These are phyloP conservation scores for Smittia aterrima DNA, from an alignment of 2,888 invertebrate species.

Conservation along the genomic window DNA sequence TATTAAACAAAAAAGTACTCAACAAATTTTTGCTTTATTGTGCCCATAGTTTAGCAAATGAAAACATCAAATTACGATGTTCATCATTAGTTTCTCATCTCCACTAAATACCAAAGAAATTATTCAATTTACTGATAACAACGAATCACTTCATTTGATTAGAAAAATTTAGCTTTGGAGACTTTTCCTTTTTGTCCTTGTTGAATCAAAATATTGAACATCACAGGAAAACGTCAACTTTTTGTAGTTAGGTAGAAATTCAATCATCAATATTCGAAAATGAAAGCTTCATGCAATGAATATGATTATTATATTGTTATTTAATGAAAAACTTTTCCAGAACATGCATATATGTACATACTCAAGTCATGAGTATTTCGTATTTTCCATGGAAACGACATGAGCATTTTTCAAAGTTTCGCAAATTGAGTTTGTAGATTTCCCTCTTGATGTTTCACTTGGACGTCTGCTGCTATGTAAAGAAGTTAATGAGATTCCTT, in stretches of 20 bases:
- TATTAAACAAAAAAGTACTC: no score
- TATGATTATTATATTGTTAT: conserved; percentile 30
- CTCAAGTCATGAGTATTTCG: neutral
- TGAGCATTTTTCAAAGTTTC: neutral
- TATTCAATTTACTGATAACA: no score
- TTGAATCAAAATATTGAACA: no score
- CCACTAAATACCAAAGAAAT: no score
- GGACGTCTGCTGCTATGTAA: neutral
- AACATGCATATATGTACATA: neutral
- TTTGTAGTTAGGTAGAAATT: neutral
- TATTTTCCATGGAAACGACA: neutral
- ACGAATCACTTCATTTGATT: no score
- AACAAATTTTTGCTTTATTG: no score
- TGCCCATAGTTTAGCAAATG: no score
- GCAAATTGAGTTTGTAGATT: conserved; percentile 19
- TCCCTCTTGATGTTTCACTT: neutral
- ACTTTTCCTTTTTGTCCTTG: no score
- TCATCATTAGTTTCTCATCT: neutral
- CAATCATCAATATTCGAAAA: neutral
- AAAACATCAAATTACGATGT: no score
- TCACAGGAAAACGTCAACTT: no score
- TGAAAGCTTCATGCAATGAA: neutral
- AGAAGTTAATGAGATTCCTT: conserved; percentile 4
- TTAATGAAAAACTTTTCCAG: conserved; percentile 13
- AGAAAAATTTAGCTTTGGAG: no score